Evolutionary conservation across 37 sponge, comb jelly and placozoan genomes (phyloP), one percentile per base, ranked within the genome.

Genomic region (Amphimedon queenslandica): DNA sequence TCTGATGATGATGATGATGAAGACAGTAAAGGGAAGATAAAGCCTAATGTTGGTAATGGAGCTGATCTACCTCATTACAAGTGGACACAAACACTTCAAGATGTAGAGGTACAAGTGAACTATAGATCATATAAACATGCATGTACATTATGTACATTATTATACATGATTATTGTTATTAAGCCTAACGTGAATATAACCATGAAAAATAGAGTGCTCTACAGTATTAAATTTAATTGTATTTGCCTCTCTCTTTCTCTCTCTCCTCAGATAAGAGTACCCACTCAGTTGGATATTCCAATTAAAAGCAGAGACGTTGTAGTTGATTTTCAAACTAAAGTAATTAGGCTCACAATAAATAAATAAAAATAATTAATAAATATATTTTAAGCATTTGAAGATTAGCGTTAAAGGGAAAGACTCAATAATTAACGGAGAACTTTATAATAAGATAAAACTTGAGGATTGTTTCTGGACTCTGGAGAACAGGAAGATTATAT

Each of bases 21-120:
- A 8, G 87, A 85, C 74, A 77, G 77, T 13, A 85, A 88, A 32
- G 87, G 83, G 0, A 96, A 96, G 82, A 16, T 96, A 47, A 92
- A 89, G 47, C 96, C 96, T 0, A 96, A 96, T 63, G 35, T 37
- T 37, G 90, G 90, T 2, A 96, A 96, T 83, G 96, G 96, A 37
- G 96, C 82, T 36, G 96, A 96, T 70, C 58, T 87, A 4, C 87
- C 81, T 23, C 78, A 92, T 55, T 92, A 96, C 53, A 67, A 69
- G 5, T 96, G 96, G 96, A 86, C 90, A 33, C 96, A 96, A 80
- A 87, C 81, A 53, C 21, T 11, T 25, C 61, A 60, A 25, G 27
- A n/a, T 25, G 61, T 60, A n/a, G 61, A 60, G 53, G 53, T 47
- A 13, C n/a, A n/a, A n/a, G n/a, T n/a, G n/a, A n/a, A n/a, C n/a